Percentiles rank a stretch among this genome's conserved stretches.
Conservation (phyloP, 2,113 vertebrate genomes). For the Pseudorasbora parva region DNA sequence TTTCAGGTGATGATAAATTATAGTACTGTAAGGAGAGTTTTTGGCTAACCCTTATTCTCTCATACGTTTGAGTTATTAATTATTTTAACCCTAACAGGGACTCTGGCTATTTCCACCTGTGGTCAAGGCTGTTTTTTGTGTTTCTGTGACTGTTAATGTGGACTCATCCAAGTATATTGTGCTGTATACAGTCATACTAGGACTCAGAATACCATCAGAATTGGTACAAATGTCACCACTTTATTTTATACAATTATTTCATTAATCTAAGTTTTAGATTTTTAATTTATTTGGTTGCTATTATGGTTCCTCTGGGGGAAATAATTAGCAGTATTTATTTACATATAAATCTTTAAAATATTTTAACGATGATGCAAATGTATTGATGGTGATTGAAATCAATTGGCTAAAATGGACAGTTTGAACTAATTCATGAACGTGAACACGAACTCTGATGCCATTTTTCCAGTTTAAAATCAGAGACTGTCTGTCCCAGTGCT, state of each 20-base stretch:
- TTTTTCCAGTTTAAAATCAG: neutral
- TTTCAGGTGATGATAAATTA: neutral
- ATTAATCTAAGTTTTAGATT: too few relatives aligned
- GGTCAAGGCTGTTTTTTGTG: constrained; percentile 5
- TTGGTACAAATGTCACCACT: neutral
- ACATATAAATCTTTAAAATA: neutral
- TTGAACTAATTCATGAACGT: neutral
- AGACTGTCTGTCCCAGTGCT: neutral
- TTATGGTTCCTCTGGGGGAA: neutral
- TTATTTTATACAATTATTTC: too few relatives aligned
- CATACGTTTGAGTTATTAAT: neutral
- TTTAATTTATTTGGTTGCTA: neutral
- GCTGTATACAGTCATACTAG: constrained; percentile 13
- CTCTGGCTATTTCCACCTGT: constrained; percentile 1
- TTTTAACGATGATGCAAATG: neutral
- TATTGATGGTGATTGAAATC: neutral
- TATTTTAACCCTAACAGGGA: constrained; percentile 11
- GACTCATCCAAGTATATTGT: constrained; percentile 6
- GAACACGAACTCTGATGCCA: neutral
- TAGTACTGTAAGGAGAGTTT: neutral
- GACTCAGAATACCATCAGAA: constrained; percentile 13
- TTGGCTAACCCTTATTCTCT: neutral
- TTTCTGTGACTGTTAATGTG: constrained; percentile 32
- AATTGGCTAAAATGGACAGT: neutral
- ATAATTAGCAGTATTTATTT: neutral